Percentiles rank a stretch among this genome's conserved stretches.
Evolutionary conservation across 2,113 vertebrate species (phyloP).

Genomic region (Rhadina sibilatrix): DNA sequence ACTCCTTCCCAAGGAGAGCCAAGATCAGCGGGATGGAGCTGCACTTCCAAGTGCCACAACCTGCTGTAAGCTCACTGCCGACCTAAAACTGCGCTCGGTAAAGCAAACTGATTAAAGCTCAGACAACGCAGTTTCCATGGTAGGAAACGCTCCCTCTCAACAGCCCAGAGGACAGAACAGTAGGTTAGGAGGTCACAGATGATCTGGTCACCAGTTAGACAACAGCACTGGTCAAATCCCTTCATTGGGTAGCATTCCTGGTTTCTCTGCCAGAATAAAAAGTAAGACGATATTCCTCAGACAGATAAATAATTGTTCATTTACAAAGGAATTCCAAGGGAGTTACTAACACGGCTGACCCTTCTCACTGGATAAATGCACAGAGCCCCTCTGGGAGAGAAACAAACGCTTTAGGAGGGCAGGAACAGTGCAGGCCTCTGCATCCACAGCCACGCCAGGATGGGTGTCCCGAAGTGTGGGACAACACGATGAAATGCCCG

Average conservation of each 20-base stretch:
- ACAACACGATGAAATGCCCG: neutral
- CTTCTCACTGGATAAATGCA: neutral
- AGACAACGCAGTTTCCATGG: neutral
- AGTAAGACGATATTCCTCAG: neutral
- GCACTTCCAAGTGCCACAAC: neutral
- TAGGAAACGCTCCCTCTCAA: neutral
- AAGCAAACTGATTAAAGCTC: neutral
- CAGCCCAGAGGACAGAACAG: neutral
- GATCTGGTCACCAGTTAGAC: neutral
- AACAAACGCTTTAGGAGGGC: neutral
- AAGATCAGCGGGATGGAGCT: neutral
- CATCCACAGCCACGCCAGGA: fast-evolving
- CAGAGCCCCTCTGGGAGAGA: neutral
- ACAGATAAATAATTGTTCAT: neutral
- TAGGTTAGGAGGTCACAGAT: neutral
- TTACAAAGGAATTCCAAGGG: neutral
- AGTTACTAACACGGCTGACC: neutral
- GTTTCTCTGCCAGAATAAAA: neutral
- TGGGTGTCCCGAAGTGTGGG: neutral
- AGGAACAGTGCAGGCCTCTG: neutral
- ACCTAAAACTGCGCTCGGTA: fast-evolving
- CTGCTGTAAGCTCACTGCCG: neutral
- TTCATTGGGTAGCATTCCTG: neutral
- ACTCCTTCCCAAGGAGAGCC: neutral
- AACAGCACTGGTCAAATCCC: neutral